These are phyloP conservation scores for Podarcis muralis DNA, from an alignment of 2,113 vertebrate species.

Conservation along the genomic window DNA sequence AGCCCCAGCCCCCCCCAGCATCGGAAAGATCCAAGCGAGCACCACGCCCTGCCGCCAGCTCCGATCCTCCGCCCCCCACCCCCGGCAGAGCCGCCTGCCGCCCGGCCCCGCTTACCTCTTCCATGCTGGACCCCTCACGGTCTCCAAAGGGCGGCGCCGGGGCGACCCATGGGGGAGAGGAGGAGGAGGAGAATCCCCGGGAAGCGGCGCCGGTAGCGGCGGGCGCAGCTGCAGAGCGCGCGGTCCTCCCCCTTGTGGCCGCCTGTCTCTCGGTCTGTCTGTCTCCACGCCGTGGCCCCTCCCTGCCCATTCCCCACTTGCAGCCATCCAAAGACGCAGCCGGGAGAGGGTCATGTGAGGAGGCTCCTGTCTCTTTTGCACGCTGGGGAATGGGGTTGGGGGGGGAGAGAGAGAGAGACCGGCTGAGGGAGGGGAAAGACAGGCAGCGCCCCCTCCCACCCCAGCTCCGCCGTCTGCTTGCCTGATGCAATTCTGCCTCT, in stretches of 20 bases:
- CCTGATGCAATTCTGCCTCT: slow-evolving; percentile 11
- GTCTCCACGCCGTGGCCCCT: slow-evolving; percentile 18
- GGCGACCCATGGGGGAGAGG: background rate
- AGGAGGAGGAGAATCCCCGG: background rate
- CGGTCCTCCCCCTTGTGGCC: background rate
- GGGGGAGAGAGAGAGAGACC: background rate
- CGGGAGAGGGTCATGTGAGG: slow-evolving; percentile 27
- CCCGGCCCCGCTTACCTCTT: background rate
- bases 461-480: background rate
- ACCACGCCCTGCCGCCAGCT: slow-evolving; percentile 1
- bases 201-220: background rate
- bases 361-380: slow-evolving; percentile 15
- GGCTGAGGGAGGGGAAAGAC: background rate
- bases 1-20: too few relatives aligned
- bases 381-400: background rate
- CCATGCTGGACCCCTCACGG: slow-evolving; percentile 11
- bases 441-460: background rate
- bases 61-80: background rate
- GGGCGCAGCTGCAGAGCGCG: slow-evolving; percentile 6
- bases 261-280: background rate
- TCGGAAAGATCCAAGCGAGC: background rate
- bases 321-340: slow-evolving; percentile 27
- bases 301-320: slow-evolving; percentile 14
- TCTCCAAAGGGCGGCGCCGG: slow-evolving; percentile 13
- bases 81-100: too few relatives aligned